Percentiles rank a stretch among this genome's conserved stretches.
These are phyloP conservation scores for Oryctolagus cuniculus DNA, from an alignment of 2,113 vertebrate species.

Conservation along the genomic window mOryCun1.1 NC_091441.1:75111001-75111500, in stretches of 20 bases:
- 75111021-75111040: background rate
- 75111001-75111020: background rate
- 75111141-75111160: slow-evolving; percentile 5
- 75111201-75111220: background rate
- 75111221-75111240: background rate
- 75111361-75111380: background rate
- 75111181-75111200: background rate
- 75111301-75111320: background rate
- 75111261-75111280: background rate
- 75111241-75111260: background rate
- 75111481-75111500: background rate
- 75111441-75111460: background rate
- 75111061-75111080: background rate
- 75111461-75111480: background rate
- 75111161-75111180: background rate
- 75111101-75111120: slow-evolving; percentile 25
- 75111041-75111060: background rate
- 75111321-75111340: background rate
- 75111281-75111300: background rate
- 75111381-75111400: background rate
- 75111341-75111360: background rate
- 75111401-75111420: background rate
- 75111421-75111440: background rate
- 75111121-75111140: slow-evolving; percentile 13
- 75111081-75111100: background rate